These are phyloP conservation scores for Silurus asotus DNA, from an alignment of 2,113 vertebrate species.

Conservation along the genomic window DNA sequence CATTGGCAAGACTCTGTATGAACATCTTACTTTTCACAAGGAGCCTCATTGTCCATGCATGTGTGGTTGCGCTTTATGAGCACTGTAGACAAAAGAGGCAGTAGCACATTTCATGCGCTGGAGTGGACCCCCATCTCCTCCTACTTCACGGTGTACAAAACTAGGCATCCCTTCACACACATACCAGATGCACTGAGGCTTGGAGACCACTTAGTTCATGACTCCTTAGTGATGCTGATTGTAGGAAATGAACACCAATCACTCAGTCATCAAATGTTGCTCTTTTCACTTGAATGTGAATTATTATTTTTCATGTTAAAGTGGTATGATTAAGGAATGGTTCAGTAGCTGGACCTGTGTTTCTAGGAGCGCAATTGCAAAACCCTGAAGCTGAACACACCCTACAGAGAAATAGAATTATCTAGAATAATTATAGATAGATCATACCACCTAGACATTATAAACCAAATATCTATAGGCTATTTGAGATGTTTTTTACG, in stretches of 20 bases:
- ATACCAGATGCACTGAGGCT: slow-evolving; percentile 26
- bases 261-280: not conserved
- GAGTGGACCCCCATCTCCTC: slow-evolving; percentile 44
- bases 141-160: slow-evolving; percentile 43
- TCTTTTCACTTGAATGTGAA: slow-evolving; percentile 29
- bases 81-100: slow-evolving; percentile 56
- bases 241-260: slow-evolving; percentile 40
- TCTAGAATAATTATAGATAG: no score
- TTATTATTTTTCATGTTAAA: slow-evolving; percentile 7
- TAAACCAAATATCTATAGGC: slow-evolving; percentile 19
- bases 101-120: slow-evolving; percentile 57
- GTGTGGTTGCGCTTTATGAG: slow-evolving; percentile 58
- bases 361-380: not conserved
- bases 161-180: slow-evolving; percentile 42
- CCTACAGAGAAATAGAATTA: not conserved
- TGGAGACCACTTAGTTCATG: slow-evolving; percentile 47
- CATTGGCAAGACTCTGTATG: slow-evolving; percentile 57
- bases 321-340: slow-evolving; percentile 15
- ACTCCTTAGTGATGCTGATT: slow-evolving; percentile 44
- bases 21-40: slow-evolving; percentile 58
- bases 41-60: slow-evolving; percentile 56
- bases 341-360: slow-evolving; percentile 10
- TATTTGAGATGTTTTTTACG: slow-evolving; percentile 2
- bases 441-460: slow-evolving; percentile 6
- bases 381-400: not conserved